Base-by-base conservation (phyloP, 2,888 invertebrate species). In the Endotricha flammealis region DNA sequence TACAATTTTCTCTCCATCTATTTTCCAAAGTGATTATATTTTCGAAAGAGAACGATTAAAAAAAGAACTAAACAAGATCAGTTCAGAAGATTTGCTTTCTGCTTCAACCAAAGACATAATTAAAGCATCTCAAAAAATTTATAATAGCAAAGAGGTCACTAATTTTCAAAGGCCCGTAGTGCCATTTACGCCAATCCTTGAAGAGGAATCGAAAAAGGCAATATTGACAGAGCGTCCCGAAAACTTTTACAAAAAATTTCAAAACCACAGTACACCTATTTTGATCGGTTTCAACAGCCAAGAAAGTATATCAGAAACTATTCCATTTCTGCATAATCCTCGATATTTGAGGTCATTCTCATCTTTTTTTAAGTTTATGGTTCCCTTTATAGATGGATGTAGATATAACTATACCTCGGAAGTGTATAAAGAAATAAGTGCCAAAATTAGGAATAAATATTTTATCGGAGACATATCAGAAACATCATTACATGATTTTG, bases 261-360 rank as follows among this genome's bases (percentile, higher is more conserved):
- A 38, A 9, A 40, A 53, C 13, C 39, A 47, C 3, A 52, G 46
- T 20, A 72, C 80, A 39, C 80, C 86, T 7, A 64, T 87, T 24
- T 55, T 89, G 29, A 68, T 86, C n/a, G 88, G 88, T 23, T 88
- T 80, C 38, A 87, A 79, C 39, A 86, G 81, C 12, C 72, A 81
- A 57, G 88, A 88, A 57, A 75, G 79, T 48, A 77, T 86, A 44
- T 66, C 81, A n/a, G 82, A 85, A 65, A 57, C 68, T 1, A 71
- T 77, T 46, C 82, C 76, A 12, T 85, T 81, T 53, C 50, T 85
- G 45, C 76, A 73, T 10, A 75, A 81, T 37, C 60, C 76, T 6
- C 44, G 50, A 3, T 65, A 78, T 36, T 54, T 87, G 1, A 73
- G 68, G 43, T 65, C 59, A 25, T 75, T 78, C 12, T 39, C 59